Base-by-base conservation (phyloP, 2,113 vertebrate species). In the Dasyornis broadbenti region DNA sequence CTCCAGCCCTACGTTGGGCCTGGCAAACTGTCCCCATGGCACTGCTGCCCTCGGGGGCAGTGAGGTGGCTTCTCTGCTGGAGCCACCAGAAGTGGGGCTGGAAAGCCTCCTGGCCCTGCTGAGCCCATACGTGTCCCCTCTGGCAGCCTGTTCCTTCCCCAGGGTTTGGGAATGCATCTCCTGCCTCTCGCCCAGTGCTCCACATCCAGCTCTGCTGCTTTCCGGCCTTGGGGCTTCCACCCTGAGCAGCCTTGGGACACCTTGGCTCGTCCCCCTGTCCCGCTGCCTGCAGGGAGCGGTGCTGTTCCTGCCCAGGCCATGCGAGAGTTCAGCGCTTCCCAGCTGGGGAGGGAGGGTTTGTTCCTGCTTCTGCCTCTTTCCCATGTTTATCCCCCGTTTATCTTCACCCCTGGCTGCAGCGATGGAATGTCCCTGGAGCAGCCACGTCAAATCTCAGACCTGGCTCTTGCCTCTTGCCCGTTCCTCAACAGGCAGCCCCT, bases 1-100 rank as follows among this genome's bases (percentile, higher is more conserved):
- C 59, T 68, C 1, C 4, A 50, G 35, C 31, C 50, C 54, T 49
- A 9, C 2, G 0, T 27, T 3, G 3, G 64, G 24, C 28, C 44
- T 37, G 49, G 14, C 19, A 5, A 20, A 0, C 27, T 65, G 10
- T 85, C 30, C 40, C 68, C 1, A 1, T 28, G 11, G 66, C 44
- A 3, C 13, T 52, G 76, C 89, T 79, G 70, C 53, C 33, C 59
- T 26, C 1, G 0, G 44, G 17, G 68, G 33, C 3, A 6, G 42
- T 45, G 72, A 69, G 13, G 27, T n/a, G 60, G 22, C 59, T 80
- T 23, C 42, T 59, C 19, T 80, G 49, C 37, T 17, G 45, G 37
- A 45, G 70, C 65, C 56, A 23, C n/a, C 35, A 10, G 26, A 10
- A 37, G 7, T 7, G 17, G 44, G 53, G 31, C 59, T 28, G 10